Conservation (phyloP, 2,888 invertebrate species). For the Drosophila prolongata region DNA sequence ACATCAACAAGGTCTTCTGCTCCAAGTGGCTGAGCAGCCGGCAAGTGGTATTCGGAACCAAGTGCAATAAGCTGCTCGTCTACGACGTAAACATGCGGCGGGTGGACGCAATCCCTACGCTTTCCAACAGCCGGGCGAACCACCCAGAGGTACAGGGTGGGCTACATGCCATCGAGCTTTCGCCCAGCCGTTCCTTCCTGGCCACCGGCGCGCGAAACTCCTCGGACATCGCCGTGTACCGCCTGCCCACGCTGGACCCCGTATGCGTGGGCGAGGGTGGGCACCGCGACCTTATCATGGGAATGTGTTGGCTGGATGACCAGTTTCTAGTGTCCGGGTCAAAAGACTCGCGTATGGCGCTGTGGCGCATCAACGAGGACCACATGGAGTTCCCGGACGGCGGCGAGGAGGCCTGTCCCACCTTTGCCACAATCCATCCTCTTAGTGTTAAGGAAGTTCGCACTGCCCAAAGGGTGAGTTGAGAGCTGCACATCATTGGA, state of each 20-base stretch:
- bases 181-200: slow-evolving; percentile 94
- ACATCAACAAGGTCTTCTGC: slow-evolving; percentile 97
- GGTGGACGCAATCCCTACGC: slow-evolving; percentile 94
- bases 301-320: slow-evolving; percentile 98
- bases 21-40: slow-evolving; percentile 98
- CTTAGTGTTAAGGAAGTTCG: slow-evolving; percentile 91
- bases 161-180: slow-evolving; percentile 96
- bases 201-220: slow-evolving; percentile 97
- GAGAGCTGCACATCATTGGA: neutral
- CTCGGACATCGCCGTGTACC: slow-evolving; percentile 94
- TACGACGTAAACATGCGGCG: slow-evolving; percentile 95
- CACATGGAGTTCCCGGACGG: slow-evolving; percentile 83
- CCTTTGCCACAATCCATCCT: slow-evolving; percentile 87
- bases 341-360: slow-evolving; percentile 94
- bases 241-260: slow-evolving; percentile 97
- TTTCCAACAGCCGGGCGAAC: slow-evolving; percentile 87
- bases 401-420: slow-evolving; percentile 84
- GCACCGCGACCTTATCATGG: slow-evolving; percentile 95
- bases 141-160: slow-evolving; percentile 89
- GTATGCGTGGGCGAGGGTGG: slow-evolving; percentile 95
- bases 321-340: slow-evolving; percentile 97
- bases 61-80: slow-evolving; percentile 98
- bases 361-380: slow-evolving; percentile 92
- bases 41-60: slow-evolving; percentile 98
- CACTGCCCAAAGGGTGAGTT: slow-evolving; percentile 87